Evolutionary conservation across 2,113 vertebrate species (phyloP), one percentile per base, ranked within the genome.

Genomic region (Cyanoliseus patagonus): DNA sequence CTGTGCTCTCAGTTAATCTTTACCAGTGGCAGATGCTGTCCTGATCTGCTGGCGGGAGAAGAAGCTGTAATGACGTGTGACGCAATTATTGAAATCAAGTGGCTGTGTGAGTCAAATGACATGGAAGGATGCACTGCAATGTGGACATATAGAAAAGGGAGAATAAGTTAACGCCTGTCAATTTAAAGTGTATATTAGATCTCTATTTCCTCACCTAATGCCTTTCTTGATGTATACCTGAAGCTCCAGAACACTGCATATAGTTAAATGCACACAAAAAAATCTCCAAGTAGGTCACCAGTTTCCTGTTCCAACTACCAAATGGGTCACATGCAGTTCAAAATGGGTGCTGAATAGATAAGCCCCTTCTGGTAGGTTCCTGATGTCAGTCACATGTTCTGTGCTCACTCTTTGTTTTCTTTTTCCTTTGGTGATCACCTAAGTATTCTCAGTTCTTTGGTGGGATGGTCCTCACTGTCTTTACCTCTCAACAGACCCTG

Each of bases 401-500:
- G 8, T 77, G 10, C 17, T 49, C 2, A 1, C 77, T 68, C 17
- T 39, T 22, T n/a, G 17, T 37, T 72, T 25, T 10, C 6, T 28
- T 83, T 59, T 49, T 30, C 10, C n/a, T 73, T 52, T 80, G 39
- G 11, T 91, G 61, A 14, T 88, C 30, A 41, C 13, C 15, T 31
- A 55, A 89, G 76, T 46, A 25, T 70, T 53, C 42, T 75, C 39
- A 47, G 2, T 91, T 91, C 16, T 90, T 81, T 73, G 66, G 31
- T 88, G 85, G 63, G 24, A 53, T 88, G 37, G 10, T 72, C 49
- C 23, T 87, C 57, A 24, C 55, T 85, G 64, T 67, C 46, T 66
- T 75, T 67, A 42, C 41, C 19, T 91, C 22, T 72, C 51, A 68
- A 90, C 96, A 99, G 99, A 99, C 98, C 25, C 97, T 99, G 90